Evolutionary conservation across 2,888 invertebrate genomes (phyloP).

Genomic region (Polydesmus complanatus): DNA sequence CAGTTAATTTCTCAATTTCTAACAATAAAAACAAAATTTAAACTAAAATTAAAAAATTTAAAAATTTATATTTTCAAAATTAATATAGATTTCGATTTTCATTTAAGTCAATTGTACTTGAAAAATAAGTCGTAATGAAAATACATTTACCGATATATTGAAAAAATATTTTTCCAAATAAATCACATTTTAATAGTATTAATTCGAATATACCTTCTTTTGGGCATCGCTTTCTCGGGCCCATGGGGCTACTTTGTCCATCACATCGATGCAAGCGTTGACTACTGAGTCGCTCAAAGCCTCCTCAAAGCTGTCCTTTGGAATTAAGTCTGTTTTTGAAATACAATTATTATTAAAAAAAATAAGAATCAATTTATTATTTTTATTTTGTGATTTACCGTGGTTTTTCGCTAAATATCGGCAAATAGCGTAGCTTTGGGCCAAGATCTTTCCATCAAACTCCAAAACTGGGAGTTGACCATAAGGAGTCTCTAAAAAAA

Average conservation of each 20-base stretch:
- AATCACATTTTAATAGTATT: neutral
- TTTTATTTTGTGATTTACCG: slow-evolving; percentile 3
- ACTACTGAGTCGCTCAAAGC: slow-evolving; percentile 43
- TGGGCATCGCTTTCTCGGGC: slow-evolving; percentile 1
- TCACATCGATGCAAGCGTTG: slow-evolving; percentile 25
- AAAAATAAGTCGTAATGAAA: too few relatives aligned
- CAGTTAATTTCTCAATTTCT: too few relatives aligned
- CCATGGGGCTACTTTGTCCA: neutral
- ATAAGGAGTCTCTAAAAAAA: slow-evolving; percentile 32
- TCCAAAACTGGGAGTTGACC: slow-evolving; percentile 45
- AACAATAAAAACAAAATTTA: too few relatives aligned
- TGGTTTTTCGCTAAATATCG: slow-evolving; percentile 42
- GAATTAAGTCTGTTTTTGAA: slow-evolving; percentile 32
- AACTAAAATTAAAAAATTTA: too few relatives aligned
- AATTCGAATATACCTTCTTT: slow-evolving; percentile 6
- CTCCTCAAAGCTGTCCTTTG: slow-evolving; percentile 42
- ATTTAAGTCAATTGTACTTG: too few relatives aligned
- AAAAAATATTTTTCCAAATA: too few relatives aligned
- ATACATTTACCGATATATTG: too few relatives aligned
- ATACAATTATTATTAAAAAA: neutral
- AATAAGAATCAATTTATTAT: too few relatives aligned
- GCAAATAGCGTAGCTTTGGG: slow-evolving; percentile 44
- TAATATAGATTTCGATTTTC: too few relatives aligned
- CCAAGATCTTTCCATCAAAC: slow-evolving; percentile 41
- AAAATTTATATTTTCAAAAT: too few relatives aligned